A percentile compares a stretch with the other conserved stretches of the same genome.
Evolutionary conservation across 1,140 invertebrate species (phyloP).

Genomic region (Tetramorium simillimum): DNA sequence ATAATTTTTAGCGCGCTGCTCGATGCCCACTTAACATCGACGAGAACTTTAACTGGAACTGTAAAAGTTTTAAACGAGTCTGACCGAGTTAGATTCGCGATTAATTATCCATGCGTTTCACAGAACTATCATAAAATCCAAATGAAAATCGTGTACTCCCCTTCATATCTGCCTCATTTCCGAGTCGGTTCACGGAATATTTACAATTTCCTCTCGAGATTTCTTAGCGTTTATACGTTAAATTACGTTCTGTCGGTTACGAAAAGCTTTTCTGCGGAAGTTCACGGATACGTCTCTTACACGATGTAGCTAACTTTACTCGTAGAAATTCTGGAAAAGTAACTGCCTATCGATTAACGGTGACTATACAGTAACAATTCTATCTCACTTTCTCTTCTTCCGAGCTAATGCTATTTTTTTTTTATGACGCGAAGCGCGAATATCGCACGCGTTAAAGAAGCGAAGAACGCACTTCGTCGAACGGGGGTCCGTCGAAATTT

Average conservation of each 20-base stretch:
- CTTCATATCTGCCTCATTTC: conserved; percentile 1
- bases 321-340: conserved; percentile 70
- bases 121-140: not conserved
- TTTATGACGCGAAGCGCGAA: conserved; percentile 28
- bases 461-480: not conserved
- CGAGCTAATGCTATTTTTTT: conserved; percentile 18
- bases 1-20: not conserved
- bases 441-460: conserved; percentile 25
- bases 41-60: not conserved
- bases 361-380: conserved; percentile 63
- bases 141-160: conserved; percentile 49
- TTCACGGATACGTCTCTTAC: conserved; percentile 37
- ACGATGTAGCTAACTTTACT: conserved; percentile 48
- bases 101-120: not conserved
- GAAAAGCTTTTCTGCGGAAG: conserved; percentile 40
- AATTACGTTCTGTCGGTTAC: conserved; percentile 29
- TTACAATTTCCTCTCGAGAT: conserved; percentile 56
- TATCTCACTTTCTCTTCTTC: conserved; percentile 5
- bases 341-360: conserved; percentile 60
- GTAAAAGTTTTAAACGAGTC: not conserved
- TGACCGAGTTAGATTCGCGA: not conserved
- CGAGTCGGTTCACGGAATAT: conserved; percentile 33
- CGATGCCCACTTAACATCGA: not conserved
- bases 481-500: not conserved
- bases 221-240: conserved; percentile 19